Percentiles rank a stretch among this genome's conserved stretches.
Conservation (phyloP, 2,797 vertebrate genomes). For the Hapalemur alaotrensis region DNA sequence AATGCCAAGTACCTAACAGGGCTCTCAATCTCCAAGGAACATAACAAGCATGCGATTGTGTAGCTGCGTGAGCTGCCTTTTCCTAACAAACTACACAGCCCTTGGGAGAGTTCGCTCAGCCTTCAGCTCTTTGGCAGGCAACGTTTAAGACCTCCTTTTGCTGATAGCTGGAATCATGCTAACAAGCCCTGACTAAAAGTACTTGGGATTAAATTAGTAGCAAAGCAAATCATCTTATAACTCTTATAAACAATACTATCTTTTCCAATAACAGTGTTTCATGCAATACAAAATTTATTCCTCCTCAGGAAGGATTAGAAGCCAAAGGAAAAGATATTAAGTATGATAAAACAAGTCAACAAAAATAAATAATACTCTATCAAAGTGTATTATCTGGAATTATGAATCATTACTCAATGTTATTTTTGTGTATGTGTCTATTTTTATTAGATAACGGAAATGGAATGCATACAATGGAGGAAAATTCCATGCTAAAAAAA, state of each 20-base stretch:
- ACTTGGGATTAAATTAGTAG: background rate
- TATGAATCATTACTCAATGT: background rate
- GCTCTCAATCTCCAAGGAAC: slow-evolving; percentile 34
- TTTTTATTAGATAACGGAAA: background rate
- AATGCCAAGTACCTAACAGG: slow-evolving; percentile 44
- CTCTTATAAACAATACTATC: background rate
- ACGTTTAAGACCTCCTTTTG: background rate
- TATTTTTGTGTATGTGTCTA: background rate
- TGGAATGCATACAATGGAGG: background rate
- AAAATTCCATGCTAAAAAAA: background rate
- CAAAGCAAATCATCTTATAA: slow-evolving; percentile 36
- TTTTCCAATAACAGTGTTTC: background rate
- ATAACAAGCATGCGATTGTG: slow-evolving; percentile 41
- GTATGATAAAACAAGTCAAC: background rate
- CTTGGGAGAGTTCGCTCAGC: slow-evolving; percentile 11
- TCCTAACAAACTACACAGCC: slow-evolving; percentile 8
- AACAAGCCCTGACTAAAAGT: background rate
- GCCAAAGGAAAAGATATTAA: background rate
- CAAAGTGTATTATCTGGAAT: background rate
- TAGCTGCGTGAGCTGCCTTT: background rate
- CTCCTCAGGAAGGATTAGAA: background rate
- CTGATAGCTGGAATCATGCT: background rate
- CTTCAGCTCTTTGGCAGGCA: background rate
- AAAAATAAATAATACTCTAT: background rate
- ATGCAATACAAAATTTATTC: background rate